Percentiles rank a stretch among this genome's conserved stretches.
These are phyloP conservation scores for Podargus strigoides DNA, from an alignment of 2,797 vertebrate genomes.

Conservation along the genomic window DNA sequence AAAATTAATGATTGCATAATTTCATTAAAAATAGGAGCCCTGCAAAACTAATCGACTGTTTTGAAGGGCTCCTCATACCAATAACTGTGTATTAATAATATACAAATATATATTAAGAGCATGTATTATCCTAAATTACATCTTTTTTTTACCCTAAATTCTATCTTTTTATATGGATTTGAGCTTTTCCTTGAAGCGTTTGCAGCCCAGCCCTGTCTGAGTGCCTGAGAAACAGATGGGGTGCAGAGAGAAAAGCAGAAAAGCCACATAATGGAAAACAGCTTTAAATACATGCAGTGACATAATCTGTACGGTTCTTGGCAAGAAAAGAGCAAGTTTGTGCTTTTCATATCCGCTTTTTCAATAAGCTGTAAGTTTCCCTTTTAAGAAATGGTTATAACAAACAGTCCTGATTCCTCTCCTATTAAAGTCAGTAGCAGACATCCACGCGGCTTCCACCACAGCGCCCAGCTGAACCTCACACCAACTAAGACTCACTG, in stretches of 20 bases:
- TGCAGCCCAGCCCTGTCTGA: not conserved
- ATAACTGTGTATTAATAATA: not conserved
- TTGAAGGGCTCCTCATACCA: not conserved
- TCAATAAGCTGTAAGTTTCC: constrained; percentile 36
- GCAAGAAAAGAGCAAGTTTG: constrained; percentile 19
- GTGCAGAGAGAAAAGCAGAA: not conserved
- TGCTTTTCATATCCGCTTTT: constrained; percentile 32
- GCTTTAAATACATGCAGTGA: constrained; percentile 37
- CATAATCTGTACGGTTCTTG: constrained; percentile 4
- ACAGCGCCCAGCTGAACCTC: not conserved
- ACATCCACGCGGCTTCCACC: not conserved
- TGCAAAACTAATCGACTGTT: not conserved
- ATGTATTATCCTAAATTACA: not conserved
- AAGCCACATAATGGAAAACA: constrained; percentile 23
- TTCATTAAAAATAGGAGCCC: not conserved
- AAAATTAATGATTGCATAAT: accelerated
- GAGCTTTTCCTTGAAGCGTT: not conserved
- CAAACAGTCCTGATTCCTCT: constrained; percentile 15
- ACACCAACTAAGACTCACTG: not conserved
- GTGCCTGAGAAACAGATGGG: not conserved
- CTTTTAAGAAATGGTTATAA: constrained; percentile 38
- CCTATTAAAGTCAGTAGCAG: constrained; percentile 52
- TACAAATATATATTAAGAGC: not conserved
- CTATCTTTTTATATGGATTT: not conserved
- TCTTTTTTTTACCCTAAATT: not conserved